Percentiles rank a stretch among this genome's conserved stretches.
Evolutionary conservation across 2,797 vertebrate genomes (phyloP).

Genomic region (Anguilla anguilla): DNA sequence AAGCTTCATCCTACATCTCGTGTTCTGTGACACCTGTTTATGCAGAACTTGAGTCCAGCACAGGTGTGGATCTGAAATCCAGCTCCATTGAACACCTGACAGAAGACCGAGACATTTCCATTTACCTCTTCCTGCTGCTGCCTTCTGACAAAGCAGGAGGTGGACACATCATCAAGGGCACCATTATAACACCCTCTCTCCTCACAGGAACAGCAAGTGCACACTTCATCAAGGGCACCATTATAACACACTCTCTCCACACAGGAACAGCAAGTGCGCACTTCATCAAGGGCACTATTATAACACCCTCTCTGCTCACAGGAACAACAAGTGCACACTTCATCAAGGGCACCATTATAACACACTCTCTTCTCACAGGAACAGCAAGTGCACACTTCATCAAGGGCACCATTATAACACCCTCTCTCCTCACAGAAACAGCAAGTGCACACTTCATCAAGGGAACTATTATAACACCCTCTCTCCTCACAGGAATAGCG

Average conservation of each 20-base stretch:
- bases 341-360: neutral
- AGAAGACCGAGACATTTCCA: neutral
- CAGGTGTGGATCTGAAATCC: neutral
- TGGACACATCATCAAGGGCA: neutral
- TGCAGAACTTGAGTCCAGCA: neutral
- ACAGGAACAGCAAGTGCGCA: neutral
- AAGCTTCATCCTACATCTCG: neutral
- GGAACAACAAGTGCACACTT: neutral
- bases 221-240: neutral
- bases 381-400: neutral
- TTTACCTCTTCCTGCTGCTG: neutral
- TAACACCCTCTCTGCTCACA: neutral
- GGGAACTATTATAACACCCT: neutral
- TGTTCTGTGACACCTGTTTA: neutral
- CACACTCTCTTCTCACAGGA: neutral
- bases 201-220: neutral
- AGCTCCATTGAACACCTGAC: neutral
- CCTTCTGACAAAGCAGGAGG: neutral
- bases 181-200: neutral
- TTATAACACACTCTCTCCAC: neutral
- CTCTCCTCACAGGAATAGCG: neutral
- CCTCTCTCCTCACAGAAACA: neutral
- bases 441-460: neutral
- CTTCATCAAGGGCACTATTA: neutral
- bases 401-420: neutral